phyloP scores from a whole-genome alignment of 2,888 invertebrate species.

The Watsonalla binaria region DNA sequence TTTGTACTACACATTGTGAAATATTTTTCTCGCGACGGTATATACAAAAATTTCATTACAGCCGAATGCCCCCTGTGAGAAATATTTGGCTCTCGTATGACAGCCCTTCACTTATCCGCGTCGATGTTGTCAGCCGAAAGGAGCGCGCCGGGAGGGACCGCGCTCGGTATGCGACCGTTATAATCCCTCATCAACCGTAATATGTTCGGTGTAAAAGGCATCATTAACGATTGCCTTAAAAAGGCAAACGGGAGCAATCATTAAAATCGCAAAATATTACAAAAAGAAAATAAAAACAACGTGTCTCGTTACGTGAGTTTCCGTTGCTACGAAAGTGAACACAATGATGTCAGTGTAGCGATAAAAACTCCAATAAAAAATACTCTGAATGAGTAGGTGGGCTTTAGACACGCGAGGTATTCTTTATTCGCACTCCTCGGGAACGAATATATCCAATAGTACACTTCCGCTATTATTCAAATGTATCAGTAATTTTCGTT shows the following conservation, averaged over 20 bases:
- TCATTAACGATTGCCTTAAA: slow-evolving; percentile 76
- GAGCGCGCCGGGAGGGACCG: slow-evolving; percentile 42
- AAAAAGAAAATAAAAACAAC: slow-evolving; percentile 65
- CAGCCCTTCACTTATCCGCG: slow-evolving; percentile 67
- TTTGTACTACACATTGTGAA: slow-evolving; percentile 37
- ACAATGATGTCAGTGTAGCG: slow-evolving; percentile 66
- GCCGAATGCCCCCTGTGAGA: slow-evolving; percentile 58
- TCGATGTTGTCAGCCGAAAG: slow-evolving; percentile 39
- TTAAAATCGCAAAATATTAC: slow-evolving; percentile 72
- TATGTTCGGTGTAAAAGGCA: slow-evolving; percentile 71
- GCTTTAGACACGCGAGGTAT: slow-evolving; percentile 46
- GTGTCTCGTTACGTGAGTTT: slow-evolving; percentile 71
- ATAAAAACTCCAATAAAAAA: slow-evolving; percentile 67
- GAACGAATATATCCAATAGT: slow-evolving; percentile 44
- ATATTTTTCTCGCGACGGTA: slow-evolving; percentile 39
- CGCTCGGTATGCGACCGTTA: slow-evolving; percentile 60
- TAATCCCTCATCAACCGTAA: slow-evolving; percentile 69
- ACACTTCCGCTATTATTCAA: slow-evolving; percentile 32
- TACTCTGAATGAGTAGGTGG: slow-evolving; percentile 60
- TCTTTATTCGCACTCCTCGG: slow-evolving; percentile 27
- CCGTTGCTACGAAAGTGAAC: slow-evolving; percentile 74
- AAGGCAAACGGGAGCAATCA: slow-evolving; percentile 74
- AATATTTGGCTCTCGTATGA: slow-evolving; percentile 60
- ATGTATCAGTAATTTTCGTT: slow-evolving; percentile 34
- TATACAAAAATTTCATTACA: slow-evolving; percentile 57